Evolutionary conservation across 2,888 invertebrate species (phyloP), one percentile per base, ranked within the genome.

Genomic region (Ochlodes sylvanus): DNA sequence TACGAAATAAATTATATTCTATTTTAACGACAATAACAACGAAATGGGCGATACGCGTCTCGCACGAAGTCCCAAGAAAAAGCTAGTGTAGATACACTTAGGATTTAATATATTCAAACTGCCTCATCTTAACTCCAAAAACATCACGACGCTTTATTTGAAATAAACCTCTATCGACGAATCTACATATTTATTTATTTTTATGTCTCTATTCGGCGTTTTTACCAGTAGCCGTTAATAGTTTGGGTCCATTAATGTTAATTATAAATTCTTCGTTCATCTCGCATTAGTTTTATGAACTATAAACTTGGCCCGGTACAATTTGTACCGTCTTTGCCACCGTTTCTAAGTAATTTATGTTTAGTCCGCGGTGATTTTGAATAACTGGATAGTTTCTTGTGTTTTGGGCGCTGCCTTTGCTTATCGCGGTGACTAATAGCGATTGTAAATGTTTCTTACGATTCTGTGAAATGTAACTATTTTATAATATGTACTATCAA

Each of bases 171-270:
- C 87, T 87, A 91, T 90, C 90, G 75, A 74, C 75, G 71, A 84
- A 90, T 92, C 90, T 88, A 90, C 90, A 76, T 88, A 89, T 89
- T 86, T 92, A 90, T 90, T 90, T 90, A 92, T 90, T 92, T 90
- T 92, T 86, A 92, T 90, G 92, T 92, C 92, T 92, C 86, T 87
- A 93, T 93, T 86, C 88, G 84, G 80, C 83, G 85, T 86, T 84
- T 88, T 91, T 68, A 90, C 90, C 92, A 90, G 92, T 92, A 92
- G 92, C 92, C 76, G 86, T 90, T 91, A 92, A 91, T 91, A 92
- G 92, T 91, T 88, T 83, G 81, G 84, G 85, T 81, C 88, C 91
- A 90, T 92, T 92, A 90, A 88, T 85, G 90, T 87, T 89, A 90
- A 92, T 92, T 92, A 90, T 89, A 88, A 82, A 90, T 89, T 87